Base-by-base conservation (phyloP, 2,113 vertebrate species). In the Falcunculus frontatus region DNA sequence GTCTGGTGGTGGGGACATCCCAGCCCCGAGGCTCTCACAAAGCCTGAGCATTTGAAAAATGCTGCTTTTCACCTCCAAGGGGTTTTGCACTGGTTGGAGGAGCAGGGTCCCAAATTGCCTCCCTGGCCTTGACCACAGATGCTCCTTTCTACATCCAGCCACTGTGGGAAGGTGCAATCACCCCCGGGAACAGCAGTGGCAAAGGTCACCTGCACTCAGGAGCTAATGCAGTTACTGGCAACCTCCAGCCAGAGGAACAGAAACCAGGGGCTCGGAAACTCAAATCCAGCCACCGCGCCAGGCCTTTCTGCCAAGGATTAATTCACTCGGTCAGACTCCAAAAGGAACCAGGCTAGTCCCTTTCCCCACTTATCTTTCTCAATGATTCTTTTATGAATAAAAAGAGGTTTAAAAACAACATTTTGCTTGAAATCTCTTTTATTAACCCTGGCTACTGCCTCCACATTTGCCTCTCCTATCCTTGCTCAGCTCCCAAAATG, bases 21-120 rank as follows among this genome's bases (percentile, higher is more conserved):
- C 41, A 41, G 64, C 55, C 84, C 77, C 3, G 11, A 74, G 59
- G 68, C 41, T 87, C 56, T 60, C 9, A 2, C 25, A 52, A 7
- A 91, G 35, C 41, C 22, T 16, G 67, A 64, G 49, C 41, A 30
- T 77, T 19, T 39, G 18, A 68, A 89, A 86, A 90, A 86, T 55
- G 76, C 16, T 53, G 77, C 21, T 35, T 84, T 91, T 77, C 19
- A 1, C 68, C 77, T 62, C 55, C 46, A 17, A 7, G 70, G n/a
- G 35, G 35, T 63, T 85, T 33, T 11, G 26, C 6, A 0, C 13
- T 0, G 0, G 0, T 22, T 39, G 5, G 20, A 52, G 39, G 21
- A 52, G 32, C 44, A 6, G 0, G 0, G 21, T 39, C 63, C 25
- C 47, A 9, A 4, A 19, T 6, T 11, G 35, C 50, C 19, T 46